A percentile compares a stretch with the other conserved stretches of the same genome.
These are phyloP conservation scores for Drosophila bifasciata DNA, from an alignment of 1,140 invertebrate genomes.

Conservation along the genomic window DNA sequence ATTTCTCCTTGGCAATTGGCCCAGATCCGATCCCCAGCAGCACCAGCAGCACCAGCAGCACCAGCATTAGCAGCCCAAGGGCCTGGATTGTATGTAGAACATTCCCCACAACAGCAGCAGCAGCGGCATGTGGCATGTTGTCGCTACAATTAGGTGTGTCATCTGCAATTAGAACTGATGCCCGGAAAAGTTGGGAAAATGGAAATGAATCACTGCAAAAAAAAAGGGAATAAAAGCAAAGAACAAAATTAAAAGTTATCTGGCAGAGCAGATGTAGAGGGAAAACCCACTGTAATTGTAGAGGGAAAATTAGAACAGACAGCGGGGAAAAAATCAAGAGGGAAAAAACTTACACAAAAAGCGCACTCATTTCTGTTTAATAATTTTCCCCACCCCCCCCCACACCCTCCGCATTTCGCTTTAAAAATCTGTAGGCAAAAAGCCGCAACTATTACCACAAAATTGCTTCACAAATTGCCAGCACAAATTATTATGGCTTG, in stretches of 20 bases:
- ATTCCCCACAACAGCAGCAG: background rate
- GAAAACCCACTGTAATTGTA: background rate
- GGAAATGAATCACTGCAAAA: constrained; percentile 11
- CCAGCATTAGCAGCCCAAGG: constrained; percentile 28
- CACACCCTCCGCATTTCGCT: no score
- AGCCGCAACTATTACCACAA: background rate
- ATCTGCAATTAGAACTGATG: constrained; percentile 39
- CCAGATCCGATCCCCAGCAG: constrained; percentile 42
- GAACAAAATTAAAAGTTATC: background rate
- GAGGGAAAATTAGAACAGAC: no score
- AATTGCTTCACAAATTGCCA: constrained; percentile 21
- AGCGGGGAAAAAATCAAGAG: no score
- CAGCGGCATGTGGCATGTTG: constrained; percentile 16
- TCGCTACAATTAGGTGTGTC: constrained; percentile 57
- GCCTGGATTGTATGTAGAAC: constrained; percentile 39
- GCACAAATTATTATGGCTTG: constrained; percentile 17
- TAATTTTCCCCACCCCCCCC: no score
- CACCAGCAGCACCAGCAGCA: background rate
- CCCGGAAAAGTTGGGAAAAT: constrained; percentile 4
- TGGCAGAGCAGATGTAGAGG: background rate
- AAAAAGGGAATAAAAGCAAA: background rate
- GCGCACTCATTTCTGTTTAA: background rate
- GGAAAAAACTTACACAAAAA: no score
- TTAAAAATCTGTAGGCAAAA: no score
- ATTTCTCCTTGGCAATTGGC: constrained; percentile 69